Percentiles rank a stretch among this genome's conserved stretches.
phyloP scores from a whole-genome alignment of 2,888 invertebrate genomes.

The Hypercompe scribonia region DNA sequence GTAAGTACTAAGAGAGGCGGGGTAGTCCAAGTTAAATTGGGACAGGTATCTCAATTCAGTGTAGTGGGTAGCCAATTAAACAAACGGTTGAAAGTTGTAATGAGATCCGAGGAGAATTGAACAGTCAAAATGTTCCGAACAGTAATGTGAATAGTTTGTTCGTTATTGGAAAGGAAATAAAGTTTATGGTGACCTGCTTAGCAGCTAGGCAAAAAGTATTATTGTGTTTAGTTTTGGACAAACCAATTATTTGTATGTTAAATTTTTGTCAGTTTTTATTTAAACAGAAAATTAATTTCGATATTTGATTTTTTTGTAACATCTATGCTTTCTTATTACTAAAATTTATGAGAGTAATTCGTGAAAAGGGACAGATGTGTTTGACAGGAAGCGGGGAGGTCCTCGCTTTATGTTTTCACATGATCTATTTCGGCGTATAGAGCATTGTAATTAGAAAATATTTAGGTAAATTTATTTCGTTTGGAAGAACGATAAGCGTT shows the following conservation, averaged over 20 bases:
- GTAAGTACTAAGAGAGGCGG: conserved; percentile 13
- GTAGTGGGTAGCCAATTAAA: conserved; percentile 64
- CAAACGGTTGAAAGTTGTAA: conserved; percentile 64
- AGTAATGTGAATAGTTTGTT: conserved; percentile 54
- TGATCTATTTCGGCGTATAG: too few relatives aligned
- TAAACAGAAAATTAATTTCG: neutral
- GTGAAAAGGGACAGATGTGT: too few relatives aligned
- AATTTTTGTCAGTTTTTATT: neutral
- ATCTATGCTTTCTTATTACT: too few relatives aligned
- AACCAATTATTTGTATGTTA: neutral
- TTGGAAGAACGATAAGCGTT: too few relatives aligned
- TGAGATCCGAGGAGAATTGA: conserved; percentile 64
- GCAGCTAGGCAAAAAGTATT: conserved; percentile 21
- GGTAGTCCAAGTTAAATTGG: conserved; percentile 51
- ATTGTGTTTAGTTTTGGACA: conserved; percentile 18
- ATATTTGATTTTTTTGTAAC: too few relatives aligned
- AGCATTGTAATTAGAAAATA: too few relatives aligned
- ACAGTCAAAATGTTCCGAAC: conserved; percentile 57
- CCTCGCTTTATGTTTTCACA: too few relatives aligned
- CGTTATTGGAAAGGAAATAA: conserved; percentile 38
- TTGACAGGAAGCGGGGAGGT: too few relatives aligned
- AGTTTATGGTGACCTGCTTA: conserved; percentile 31
- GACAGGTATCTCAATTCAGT: conserved; percentile 47
- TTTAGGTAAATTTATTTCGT: too few relatives aligned
- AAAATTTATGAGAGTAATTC: too few relatives aligned